phyloP scores from a whole-genome alignment of 2,888 invertebrate genomes.

The Listrodromus nycthemerus region DNA sequence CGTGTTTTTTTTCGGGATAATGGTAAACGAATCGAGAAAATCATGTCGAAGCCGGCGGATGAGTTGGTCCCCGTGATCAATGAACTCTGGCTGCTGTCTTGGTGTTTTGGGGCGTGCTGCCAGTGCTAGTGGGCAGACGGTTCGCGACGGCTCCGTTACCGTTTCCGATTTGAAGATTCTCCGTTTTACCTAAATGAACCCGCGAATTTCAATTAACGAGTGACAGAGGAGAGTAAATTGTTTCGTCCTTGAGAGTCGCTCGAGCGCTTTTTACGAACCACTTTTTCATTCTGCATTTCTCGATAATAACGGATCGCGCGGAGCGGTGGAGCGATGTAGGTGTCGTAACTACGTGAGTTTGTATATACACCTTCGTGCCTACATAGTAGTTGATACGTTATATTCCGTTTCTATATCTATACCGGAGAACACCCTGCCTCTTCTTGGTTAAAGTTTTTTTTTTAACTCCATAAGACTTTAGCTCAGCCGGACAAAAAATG shows the following conservation, averaged over 20 bases:
- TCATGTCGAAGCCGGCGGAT: constrained; percentile 62
- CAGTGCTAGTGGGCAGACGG: constrained; percentile 70
- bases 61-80: constrained; percentile 75
- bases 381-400: constrained; percentile 9
- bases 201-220: background rate
- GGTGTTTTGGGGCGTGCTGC: constrained; percentile 78
- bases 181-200: background rate
- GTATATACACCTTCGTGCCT: constrained; percentile 5
- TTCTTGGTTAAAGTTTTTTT: background rate
- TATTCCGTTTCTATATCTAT: background rate
- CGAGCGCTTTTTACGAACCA: constrained; percentile 29
- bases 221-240: constrained; percentile 12
- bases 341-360: constrained; percentile 58
- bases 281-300: constrained; percentile 42
- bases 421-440: constrained; percentile 45
- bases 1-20: constrained; percentile 5
- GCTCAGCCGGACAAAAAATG: background rate
- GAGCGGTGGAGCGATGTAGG: constrained; percentile 40
- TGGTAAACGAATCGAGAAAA: constrained; percentile 5
- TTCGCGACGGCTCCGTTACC: constrained; percentile 1
- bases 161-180: background rate
- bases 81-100: constrained; percentile 76
- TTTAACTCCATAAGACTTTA: background rate
- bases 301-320: constrained; percentile 54
- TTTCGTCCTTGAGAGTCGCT: constrained; percentile 44